Evolutionary conservation across 2,113 vertebrate species (phyloP).

Genomic region (Dryoscopus gambensis): DNA sequence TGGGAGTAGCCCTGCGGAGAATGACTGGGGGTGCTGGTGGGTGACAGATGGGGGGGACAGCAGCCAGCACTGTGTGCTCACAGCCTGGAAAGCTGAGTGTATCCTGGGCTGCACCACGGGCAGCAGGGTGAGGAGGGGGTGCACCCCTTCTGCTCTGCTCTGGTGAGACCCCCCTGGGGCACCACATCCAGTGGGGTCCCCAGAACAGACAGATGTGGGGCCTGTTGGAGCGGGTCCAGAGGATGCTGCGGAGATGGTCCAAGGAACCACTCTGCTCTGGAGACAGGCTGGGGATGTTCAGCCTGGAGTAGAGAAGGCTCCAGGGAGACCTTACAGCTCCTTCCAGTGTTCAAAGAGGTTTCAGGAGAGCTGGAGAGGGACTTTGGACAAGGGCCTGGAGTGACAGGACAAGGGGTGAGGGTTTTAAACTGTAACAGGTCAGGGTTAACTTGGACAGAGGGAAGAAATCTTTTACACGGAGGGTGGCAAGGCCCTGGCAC

Average conservation of each 20-base stretch:
- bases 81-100: accelerated
- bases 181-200: neutral
- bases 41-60: neutral
- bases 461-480: neutral
- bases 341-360: neutral
- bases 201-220: neutral
- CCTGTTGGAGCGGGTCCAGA: neutral
- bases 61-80: accelerated
- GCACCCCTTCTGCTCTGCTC: neutral
- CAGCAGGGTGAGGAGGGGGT: neutral
- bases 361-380: neutral
- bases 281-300: neutral
- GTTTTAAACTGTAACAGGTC: neutral
- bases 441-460: neutral
- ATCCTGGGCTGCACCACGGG: accelerated
- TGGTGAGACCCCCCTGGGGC: neutral
- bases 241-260: accelerated
- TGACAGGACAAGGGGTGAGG: neutral
- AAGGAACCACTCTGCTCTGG: neutral
- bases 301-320: neutral
- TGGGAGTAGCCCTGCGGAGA: accelerated
- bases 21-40: neutral
- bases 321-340: neutral
- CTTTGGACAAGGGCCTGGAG: neutral
- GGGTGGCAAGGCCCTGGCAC: neutral